Evolutionary conservation across 1,140 invertebrate species (phyloP).

Genomic region (Drosophila repletoides): DNA sequence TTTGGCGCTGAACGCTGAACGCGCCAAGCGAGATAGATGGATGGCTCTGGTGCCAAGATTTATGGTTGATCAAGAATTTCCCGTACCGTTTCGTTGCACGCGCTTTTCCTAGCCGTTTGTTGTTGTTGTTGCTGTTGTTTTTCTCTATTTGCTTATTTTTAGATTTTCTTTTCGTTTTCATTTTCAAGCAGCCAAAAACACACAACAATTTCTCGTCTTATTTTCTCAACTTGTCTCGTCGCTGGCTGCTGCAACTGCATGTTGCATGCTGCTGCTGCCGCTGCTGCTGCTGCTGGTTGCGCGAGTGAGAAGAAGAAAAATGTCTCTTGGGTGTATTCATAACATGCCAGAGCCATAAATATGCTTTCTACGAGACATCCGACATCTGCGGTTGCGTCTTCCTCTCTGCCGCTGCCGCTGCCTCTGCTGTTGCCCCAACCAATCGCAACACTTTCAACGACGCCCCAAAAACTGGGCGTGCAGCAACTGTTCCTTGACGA

Average conservation of each 20-base stretch:
- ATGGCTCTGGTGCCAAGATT: slow-evolving; percentile 80
- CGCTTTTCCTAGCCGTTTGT: slow-evolving; percentile 45
- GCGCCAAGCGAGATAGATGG: slow-evolving; percentile 79
- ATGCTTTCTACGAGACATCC: slow-evolving; percentile 71
- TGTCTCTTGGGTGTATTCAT: slow-evolving; percentile 80
- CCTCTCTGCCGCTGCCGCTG: not conserved
- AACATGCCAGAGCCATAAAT: slow-evolving; percentile 77
- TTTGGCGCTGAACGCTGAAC: slow-evolving; percentile 72
- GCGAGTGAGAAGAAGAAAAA: slow-evolving; percentile 75
- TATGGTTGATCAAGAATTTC: slow-evolving; percentile 81
- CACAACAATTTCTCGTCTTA: slow-evolving; percentile 11
- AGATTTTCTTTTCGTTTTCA: slow-evolving; percentile 41
- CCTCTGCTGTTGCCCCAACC: slow-evolving; percentile 36
- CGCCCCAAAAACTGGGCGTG: slow-evolving; percentile 66
- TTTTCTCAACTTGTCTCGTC: slow-evolving; percentile 35
- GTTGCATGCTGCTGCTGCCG: too few relatives aligned
- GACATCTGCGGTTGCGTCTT: slow-evolving; percentile 36
- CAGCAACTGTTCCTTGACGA: slow-evolving; percentile 69
- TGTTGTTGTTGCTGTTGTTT: slow-evolving; percentile 3
- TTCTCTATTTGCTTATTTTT: slow-evolving; percentile 27
- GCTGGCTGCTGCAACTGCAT: slow-evolving; percentile 17
- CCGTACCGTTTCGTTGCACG: slow-evolving; percentile 59
- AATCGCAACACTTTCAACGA: slow-evolving; percentile 52
- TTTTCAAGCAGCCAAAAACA: slow-evolving; percentile 19
- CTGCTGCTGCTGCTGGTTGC: too few relatives aligned